Evolutionary conservation across 2,888 invertebrate species (phyloP), one percentile per base, ranked within the genome.

Genomic region (Agrochola circellaris): DNA sequence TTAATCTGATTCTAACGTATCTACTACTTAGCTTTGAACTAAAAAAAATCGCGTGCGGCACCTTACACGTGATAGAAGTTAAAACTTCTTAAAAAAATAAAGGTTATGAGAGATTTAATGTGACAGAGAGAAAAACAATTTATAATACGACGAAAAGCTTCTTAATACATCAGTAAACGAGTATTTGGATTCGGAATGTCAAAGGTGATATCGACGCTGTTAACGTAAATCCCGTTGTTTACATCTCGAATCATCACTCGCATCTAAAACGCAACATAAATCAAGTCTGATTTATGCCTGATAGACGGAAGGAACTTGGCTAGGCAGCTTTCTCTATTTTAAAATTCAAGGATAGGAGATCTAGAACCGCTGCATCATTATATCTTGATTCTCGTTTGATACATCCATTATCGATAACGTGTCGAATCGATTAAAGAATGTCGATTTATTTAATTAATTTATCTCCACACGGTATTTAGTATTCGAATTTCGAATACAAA

Each of bases 341-440:
- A 81, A 81, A 85, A 87, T 80, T 87, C 89, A 87, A 88, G 89
- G 87, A 87, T 82, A 78, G 64, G 56, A 75, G 38, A 77, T 79
- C 70, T 75, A 81, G 84, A 87, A 77, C 61, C 68, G 69, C 72
- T 76, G 64, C 65, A 81, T 81, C 76, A 71, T 73, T 79, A 74
- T 68, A 54, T 81, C 64, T 76, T 67, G 77, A 81, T 81, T 82
- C 60, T 73, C 69, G 75, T 75, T 81, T 71, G 70, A 80, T 74
- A 79, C 73, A 73, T 81, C 71, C 42, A 85, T 84, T 82, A 85
- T 80, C 69, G 73, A 77, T 75, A 82, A 72, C 82, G 58, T 79
- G 66, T 66, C 79, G 45, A 87, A 83, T 87, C 81, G 77, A 84
- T 82, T 81, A 79, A 58, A 61, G 67, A 78, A 75, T 81, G 66